Evolutionary conservation across 2,113 vertebrate species (phyloP), one percentile per base, ranked within the genome.

Genomic region (Hiodon alosoides): DNA sequence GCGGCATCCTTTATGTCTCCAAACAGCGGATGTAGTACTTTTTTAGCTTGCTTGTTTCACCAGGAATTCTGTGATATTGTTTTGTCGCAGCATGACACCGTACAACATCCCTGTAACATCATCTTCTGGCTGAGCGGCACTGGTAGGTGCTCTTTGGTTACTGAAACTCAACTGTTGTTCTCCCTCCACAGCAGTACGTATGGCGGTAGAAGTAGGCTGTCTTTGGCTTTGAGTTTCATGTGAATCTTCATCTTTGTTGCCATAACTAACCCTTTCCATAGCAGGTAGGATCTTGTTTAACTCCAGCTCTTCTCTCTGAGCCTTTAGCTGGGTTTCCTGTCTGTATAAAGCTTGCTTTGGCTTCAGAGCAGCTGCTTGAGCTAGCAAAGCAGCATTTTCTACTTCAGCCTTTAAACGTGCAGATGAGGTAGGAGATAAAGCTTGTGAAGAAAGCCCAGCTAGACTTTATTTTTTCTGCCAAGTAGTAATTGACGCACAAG

Each of bases 331-430:
- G 3, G 55, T 47, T 17, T 77, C 70, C 47, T 73, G 9, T 17
- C 11, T n/a, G 46, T 77, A 46, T 0, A 77, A 10, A 67, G 54
- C 64, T 46, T 61, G 70, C 9, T n/a, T 77, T 67, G 59, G 67
- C 10, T 76, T 69, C 31, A 77, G 76, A 67, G 54, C 53, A 51
- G 62, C 70, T 51, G 64, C 70, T 54, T 46, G 31, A 50, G 69
- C 69, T 47, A 67, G 51, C 8, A 72, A 46, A 14, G 61, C 53
- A n/a, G 70, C 62, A 13, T 51, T 77, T 46, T 77, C 70, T n/a
- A 47, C 8, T 50, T 67, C 70, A 31, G 75, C 75, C n/a, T 76
- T 60, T 7, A 60, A 2, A 11, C 7, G 59, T 9, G 48, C 58
- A 10, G 75, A 76, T 55, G 60, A 62, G 10, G 47, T 14, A 48